Evolutionary conservation across 1,140 invertebrate species (phyloP), one percentile per base, ranked within the genome.

Genomic region (Teleopsis dalmanni): DNA sequence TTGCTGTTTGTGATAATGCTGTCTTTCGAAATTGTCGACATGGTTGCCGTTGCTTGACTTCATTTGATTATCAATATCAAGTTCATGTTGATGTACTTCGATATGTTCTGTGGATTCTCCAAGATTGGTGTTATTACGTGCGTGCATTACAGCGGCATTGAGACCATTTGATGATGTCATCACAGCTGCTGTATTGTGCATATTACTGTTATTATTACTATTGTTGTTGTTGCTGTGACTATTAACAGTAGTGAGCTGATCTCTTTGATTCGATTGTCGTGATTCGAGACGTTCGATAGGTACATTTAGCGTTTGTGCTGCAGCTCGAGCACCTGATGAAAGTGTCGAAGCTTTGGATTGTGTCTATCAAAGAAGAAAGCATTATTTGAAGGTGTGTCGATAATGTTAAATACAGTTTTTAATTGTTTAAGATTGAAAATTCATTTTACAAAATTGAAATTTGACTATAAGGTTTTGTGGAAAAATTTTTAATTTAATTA

Each of bases 251-350:
- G 7, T 16, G 16, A 13, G 16, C 26, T 35, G 41, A n/a, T 53
- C 51, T 23, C 54, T 58, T 48, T 54, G 55, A 37, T 67, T 59
- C 29, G 59, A 53, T 58, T 68, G 64, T 21, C 66, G 66, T 19
- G 62, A 56, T 47, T 70, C 67, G 52, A 70, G 52, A 25, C 63
- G 60, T 52, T 70, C 67, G 45, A 70, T 58, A 34, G 67, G 67
- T 46, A 70, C 67, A 57, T 70, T 70, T 4, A 70, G 45, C n/a
- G 63, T 70, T 50, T 70, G 67, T 22, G 67, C 67, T 10, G 67
- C 67, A 18, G 67, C 67, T 7, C 67, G 56, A 5, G 65, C 67
- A 16, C 67, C 67, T 29, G 67, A 70, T 10, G 67, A 70, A 9
- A 70, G 22, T 5, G 67, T 70, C 27, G 67, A 70, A 18, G 55